Evolutionary conservation across 2,888 invertebrate genomes (phyloP), one percentile per base, ranked within the genome.

Genomic region (Eupithecia subfuscata): DNA sequence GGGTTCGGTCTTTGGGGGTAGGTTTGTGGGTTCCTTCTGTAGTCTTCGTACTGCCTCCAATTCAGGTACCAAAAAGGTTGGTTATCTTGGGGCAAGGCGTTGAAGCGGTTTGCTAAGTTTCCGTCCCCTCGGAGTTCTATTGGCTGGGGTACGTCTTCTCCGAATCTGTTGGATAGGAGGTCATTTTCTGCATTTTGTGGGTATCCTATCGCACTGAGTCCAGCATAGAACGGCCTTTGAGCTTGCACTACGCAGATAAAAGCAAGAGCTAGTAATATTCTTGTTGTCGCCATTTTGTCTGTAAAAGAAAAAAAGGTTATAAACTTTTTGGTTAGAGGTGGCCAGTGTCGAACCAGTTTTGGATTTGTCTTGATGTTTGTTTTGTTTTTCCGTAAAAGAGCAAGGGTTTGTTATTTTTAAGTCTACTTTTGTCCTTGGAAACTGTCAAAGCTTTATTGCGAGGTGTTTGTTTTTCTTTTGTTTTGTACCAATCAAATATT

Each of bases 51-150:
- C 1, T 95, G 95, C 71, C 95, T 92, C 82, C 96, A 95, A 85
- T 97, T 97, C 30, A 97, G 79, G 74, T 95, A 95, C 97, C 97
- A 97, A 86, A 96, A 97, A 0, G 97, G 97, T 82, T 95, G 94
- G 60, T 95, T 93, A 63, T 97, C 96, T 60, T 91, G 85, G 0
- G 97, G 97, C 93, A 96, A 92, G 22, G 91, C 86, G 79, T 95
- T 95, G 11, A 97, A 86, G 75, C 95, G 89, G 75, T 96, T 93
- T 0, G 96, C 91, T n/a, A 96, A 87, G 30, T 93, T 89, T 37
- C 84, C 86, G 82, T 97, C 96, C 11, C 96, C 96, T 75, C 92
- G 89, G 0, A 96, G 96, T 84, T 96, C 96, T 11, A 96, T 91
- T 0, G 97, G 97, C 37, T 95, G 85, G 37, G 83, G 83, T 69